Evolutionary conservation across 2,888 invertebrate genomes (phyloP), one percentile per base, ranked within the genome.

Genomic region (Athalia rosae): DNA sequence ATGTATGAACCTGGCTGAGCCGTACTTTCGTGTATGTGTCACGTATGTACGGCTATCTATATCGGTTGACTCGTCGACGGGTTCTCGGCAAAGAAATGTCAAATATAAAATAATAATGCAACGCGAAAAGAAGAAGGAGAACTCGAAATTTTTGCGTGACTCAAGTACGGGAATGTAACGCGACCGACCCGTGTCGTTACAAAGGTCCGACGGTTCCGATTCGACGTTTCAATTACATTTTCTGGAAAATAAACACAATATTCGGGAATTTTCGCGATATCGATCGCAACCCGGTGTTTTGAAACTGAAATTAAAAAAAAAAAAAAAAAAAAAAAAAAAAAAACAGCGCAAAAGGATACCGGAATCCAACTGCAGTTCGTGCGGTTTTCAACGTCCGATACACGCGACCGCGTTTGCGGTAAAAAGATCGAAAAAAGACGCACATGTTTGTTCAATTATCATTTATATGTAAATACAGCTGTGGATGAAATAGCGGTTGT

Each of bases 1-100:
- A 41, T 71, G 71, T 58, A 71, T 74, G 62, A 50, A 61, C 74
- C 74, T 58, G 71, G 71, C 58, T 71, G 58, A 71, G 71, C 71
- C 71, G 71, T 58, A 58, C 58, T 50, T 62, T 61, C 48, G 50
- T 62, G 62, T 74, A 74, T 74, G 48, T 62, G 74, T n/a, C 74
- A 74, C 74, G 74, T 71, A 2, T 28, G 28, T 28, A 28, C 28
- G 2, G 28, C 28, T 28, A 28, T 28, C 28, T 28, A 28, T 28
- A 58, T 71, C 71, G 58, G 71, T 71, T 43, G 59, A 56, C 13
- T 71, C 71, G 71, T 59, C 58, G 15, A 71, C 45, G 71, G 53
- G 74, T 74, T 62, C 9, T 45, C 71, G 13, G 43, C 43, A 41
- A 66, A 66, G 9, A 50, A 53, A 41, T n/a, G 43, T 41, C 7